These are phyloP conservation scores for Cotesia glomerata DNA, from an alignment of 1,140 invertebrate species.

Conservation along the genomic window DNA sequence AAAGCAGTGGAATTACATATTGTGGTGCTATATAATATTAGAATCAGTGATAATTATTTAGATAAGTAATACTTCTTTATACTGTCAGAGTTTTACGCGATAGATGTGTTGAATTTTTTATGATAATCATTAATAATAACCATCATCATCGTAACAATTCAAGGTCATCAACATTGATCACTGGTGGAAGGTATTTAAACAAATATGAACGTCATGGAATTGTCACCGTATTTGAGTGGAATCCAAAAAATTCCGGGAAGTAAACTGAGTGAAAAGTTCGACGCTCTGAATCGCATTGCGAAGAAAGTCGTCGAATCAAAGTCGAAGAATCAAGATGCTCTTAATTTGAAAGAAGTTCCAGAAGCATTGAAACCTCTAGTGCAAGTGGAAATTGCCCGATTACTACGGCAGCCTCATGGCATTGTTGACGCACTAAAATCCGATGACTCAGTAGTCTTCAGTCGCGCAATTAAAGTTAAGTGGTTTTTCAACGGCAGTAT, in stretches of 20 bases:
- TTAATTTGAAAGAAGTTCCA: conserved; percentile 26
- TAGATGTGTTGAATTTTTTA: no score
- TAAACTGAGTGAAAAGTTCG: conserved; percentile 12
- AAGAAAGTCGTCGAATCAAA: not conserved
- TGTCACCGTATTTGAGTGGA: conserved; percentile 8
- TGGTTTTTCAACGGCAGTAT: conserved; percentile 43
- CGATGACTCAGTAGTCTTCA: conserved; percentile 36
- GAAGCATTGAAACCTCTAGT: conserved; percentile 34
- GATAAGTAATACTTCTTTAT: no score
- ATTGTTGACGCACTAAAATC: conserved; percentile 44
- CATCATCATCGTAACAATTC: no score
- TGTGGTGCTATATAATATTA: no score
- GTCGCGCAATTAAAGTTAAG: conserved; percentile 39
- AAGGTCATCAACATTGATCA: no score
- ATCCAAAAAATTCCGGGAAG: conserved; percentile 13
- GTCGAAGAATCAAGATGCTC: not conserved
- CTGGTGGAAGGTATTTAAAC: no score
- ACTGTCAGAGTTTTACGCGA: no score
- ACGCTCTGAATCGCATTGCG: conserved; percentile 2
- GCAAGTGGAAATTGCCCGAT: conserved; percentile 38
- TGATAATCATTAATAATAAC: no score
- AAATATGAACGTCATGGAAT: not conserved
- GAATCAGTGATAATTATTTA: no score
- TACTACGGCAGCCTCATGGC: conserved; percentile 21
- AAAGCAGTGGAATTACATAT: no score